Base-by-base conservation (phyloP, 1,140 invertebrate species). In the Epicauta chinensis region DNA sequence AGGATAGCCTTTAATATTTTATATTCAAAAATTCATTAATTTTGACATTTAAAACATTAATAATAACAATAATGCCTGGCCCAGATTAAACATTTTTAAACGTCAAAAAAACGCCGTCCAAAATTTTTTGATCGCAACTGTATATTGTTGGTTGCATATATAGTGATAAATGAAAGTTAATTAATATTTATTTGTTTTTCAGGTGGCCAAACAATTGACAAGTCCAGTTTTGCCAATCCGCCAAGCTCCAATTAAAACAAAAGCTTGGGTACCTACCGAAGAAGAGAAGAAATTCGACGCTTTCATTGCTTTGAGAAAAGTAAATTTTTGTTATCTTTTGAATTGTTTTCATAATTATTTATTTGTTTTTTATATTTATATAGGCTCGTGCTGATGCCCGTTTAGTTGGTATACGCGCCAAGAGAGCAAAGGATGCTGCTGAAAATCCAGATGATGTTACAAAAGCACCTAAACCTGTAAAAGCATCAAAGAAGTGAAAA, bases 241-340 rank as follows among this genome's bases (percentile, higher is more conserved):
- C 53, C 85, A 89, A 66, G 70, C 81, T 23, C 66, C 77, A 56
- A 74, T 79, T 14, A 84, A 82, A 59, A 81, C 89, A 42, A 89
- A 89, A 73, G 85, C 92, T 36, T 81, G 89, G 51, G 81, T 83
- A 15, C 84, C 96, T 45, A 91, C 90, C 34, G 86, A 91, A 45
- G 91, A 91, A 36, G 92, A 97, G 68, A 93, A 87, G 76, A 89
- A 93, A 72, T 96, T 93, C 78, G 85, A 86, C 60, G 89, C 91
- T 2, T 98, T 88, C 73, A 80, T 83, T 55, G 84, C 90, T 43
- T 77, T 98, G 14, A 81, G 92, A 66, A 87, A 82, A 70, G 83
- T 43, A 52, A 38, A 12, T 40, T 17, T 32, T 11, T 40, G 12
- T 40, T 41, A 30, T 13, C 4, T n/a, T 53, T 30, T n/a, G 7